Percentiles rank a stretch among this genome's conserved stretches.
Evolutionary conservation across 1,140 invertebrate genomes (phyloP).

Genomic region (Pentalonia nigronervosa): DNA sequence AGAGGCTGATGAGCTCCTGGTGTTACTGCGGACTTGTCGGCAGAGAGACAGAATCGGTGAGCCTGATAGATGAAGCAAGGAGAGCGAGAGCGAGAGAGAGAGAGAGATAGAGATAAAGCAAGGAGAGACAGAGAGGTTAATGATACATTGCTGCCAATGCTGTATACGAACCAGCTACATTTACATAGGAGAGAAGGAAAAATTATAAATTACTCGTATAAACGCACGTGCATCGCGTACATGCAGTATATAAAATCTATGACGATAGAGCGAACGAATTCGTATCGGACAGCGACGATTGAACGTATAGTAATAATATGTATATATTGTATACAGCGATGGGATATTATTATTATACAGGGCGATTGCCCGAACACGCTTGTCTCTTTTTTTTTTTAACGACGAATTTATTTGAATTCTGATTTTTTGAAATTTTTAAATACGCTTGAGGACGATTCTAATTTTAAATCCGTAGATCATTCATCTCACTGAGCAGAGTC

Average conservation of each 20-base stretch:
- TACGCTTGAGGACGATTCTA: neutral
- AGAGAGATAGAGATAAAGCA: neutral
- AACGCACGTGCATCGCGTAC: neutral
- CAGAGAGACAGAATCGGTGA: neutral
- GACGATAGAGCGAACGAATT: neutral
- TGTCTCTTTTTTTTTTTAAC: neutral
- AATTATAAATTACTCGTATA: constrained; percentile 22
- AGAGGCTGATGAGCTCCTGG: neutral
- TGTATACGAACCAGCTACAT: neutral
- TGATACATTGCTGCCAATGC: constrained; percentile 4
- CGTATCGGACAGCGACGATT: neutral
- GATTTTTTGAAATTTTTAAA: neutral
- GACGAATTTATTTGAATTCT: neutral
- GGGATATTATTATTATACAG: neutral
- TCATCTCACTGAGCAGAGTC: neutral
- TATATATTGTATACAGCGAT: neutral
- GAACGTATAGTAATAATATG: neutral
- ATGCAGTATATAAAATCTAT: neutral
- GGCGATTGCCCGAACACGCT: neutral
- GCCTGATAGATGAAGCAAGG: neutral
- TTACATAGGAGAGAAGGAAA: neutral
- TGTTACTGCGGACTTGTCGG: neutral
- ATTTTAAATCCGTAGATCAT: neutral
- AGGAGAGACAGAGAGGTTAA: neutral
- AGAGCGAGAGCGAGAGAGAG: neutral